Evolutionary conservation across 2,888 invertebrate species (phyloP).

Genomic region (Theretra japonica): DNA sequence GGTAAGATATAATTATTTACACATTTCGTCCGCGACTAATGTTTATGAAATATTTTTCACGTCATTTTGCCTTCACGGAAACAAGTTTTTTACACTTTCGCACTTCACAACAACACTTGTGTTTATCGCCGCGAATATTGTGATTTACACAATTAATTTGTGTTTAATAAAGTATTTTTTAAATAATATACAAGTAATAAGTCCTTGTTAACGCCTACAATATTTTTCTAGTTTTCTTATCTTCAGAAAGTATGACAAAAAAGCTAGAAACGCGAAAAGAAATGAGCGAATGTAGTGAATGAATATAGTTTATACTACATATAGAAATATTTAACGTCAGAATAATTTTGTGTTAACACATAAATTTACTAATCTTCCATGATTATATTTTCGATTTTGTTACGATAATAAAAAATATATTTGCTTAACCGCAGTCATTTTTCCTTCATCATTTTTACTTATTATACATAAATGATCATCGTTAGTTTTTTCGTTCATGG

Average conservation of each 20-base stretch:
- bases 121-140: conserved; percentile 23
- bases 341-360: too few relatives aligned
- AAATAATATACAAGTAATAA: conserved; percentile 15
- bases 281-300: conserved; percentile 40
- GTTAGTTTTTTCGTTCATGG: not conserved
- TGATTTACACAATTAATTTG: not conserved
- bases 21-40: conserved; percentile 52
- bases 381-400: too few relatives aligned
- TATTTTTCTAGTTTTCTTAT: conserved; percentile 43
- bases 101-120: conserved; percentile 45
- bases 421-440: too few relatives aligned
- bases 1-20: conserved; percentile 49
- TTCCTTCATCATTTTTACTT: too few relatives aligned
- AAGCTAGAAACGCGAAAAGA: conserved; percentile 44
- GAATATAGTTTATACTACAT: conserved; percentile 30
- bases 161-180: not conserved
- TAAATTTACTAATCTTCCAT: too few relatives aligned
- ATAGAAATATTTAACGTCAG: not conserved
- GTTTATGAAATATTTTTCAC: conserved; percentile 55
- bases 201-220: conserved; percentile 31
- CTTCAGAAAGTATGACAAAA: conserved; percentile 46
- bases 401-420: too few relatives aligned
- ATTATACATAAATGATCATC: not conserved
- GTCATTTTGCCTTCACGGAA: conserved; percentile 54
- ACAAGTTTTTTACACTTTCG: conserved; percentile 57